Percentiles rank a stretch among this genome's conserved stretches.
These are phyloP conservation scores for Chaetodon auriga DNA, from an alignment of 2,113 vertebrate genomes.

Conservation along the genomic window DNA sequence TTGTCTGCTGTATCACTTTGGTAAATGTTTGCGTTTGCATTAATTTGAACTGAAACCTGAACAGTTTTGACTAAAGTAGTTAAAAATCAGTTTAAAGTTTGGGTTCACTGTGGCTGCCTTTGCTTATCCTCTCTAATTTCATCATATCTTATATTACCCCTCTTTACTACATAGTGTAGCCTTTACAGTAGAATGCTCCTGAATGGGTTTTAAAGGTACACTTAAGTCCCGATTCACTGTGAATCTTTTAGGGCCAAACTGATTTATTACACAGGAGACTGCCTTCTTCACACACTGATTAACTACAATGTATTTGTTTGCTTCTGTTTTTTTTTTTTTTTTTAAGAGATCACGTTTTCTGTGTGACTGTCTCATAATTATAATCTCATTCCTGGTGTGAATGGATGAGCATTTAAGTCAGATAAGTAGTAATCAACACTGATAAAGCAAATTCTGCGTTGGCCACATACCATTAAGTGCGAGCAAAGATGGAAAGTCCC, in stretches of 20 bases:
- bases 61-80: neutral
- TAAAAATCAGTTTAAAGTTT: neutral
- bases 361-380: neutral
- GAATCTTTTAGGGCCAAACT: neutral
- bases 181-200: neutral
- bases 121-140: conserved; percentile 8
- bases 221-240: too few relatives aligned
- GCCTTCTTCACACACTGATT: neutral
- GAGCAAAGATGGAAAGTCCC: conserved; percentile 89
- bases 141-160: conserved; percentile 19
- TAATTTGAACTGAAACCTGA: neutral
- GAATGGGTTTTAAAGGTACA: conserved; percentile 3
- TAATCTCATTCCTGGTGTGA: neutral
- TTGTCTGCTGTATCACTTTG: neutral
- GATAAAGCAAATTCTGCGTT: neutral
- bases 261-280: neutral
- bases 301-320: neutral
- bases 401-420: neutral
- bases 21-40: neutral
- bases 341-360: neutral
- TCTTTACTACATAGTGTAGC: conserved; percentile 9
- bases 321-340: neutral
- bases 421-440: conserved; percentile 13
- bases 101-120: conserved; percentile 21
- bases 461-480: conserved; percentile 85